These are phyloP conservation scores for Sarcophaga caerulescens DNA, from an alignment of 2,888 invertebrate species.

Conservation along the genomic window DNA sequence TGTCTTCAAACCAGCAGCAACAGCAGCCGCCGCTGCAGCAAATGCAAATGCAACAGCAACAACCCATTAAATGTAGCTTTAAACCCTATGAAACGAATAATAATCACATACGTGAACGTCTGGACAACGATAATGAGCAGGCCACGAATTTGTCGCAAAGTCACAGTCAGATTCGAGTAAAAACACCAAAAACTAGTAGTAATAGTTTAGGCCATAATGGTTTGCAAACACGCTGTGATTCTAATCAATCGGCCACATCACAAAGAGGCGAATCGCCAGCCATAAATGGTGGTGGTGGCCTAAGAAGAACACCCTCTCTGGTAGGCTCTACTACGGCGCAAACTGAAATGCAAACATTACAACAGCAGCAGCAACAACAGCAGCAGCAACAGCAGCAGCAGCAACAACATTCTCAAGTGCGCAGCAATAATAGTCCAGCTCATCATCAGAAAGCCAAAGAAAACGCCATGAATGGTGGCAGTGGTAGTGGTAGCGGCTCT, in stretches of 20 bases:
- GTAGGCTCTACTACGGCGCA: constrained; percentile 34
- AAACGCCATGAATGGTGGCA: constrained; percentile 54
- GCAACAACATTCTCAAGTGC: constrained; percentile 26
- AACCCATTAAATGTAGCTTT: constrained; percentile 84
- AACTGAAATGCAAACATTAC: constrained; percentile 66
- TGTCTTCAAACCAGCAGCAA: no score
- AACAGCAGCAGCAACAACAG: constrained; percentile 73
- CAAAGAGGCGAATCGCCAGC: constrained; percentile 80
- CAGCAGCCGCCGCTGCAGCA: no score
- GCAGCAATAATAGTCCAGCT: constrained; percentile 61
- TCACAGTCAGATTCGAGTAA: constrained; percentile 75
- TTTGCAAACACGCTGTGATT: constrained; percentile 84
- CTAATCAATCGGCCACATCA: constrained; percentile 88
- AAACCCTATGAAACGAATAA: constrained; percentile 90
- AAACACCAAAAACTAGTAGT: constrained; percentile 75
- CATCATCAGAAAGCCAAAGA: constrained; percentile 66
- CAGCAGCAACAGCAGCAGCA: constrained; percentile 71
- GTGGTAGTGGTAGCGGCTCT: not conserved
- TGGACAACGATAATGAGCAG: constrained; percentile 75
- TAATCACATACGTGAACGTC: constrained; percentile 81
- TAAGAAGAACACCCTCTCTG: constrained; percentile 74
- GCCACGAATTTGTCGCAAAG: constrained; percentile 69
- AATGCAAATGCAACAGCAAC: constrained; percentile 46
- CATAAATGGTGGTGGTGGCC: constrained; percentile 67
- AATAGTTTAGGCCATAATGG: constrained; percentile 59